These are phyloP conservation scores for Eutrigla gurnardus DNA, from an alignment of 2,797 vertebrate species.

Conservation along the genomic window DNA sequence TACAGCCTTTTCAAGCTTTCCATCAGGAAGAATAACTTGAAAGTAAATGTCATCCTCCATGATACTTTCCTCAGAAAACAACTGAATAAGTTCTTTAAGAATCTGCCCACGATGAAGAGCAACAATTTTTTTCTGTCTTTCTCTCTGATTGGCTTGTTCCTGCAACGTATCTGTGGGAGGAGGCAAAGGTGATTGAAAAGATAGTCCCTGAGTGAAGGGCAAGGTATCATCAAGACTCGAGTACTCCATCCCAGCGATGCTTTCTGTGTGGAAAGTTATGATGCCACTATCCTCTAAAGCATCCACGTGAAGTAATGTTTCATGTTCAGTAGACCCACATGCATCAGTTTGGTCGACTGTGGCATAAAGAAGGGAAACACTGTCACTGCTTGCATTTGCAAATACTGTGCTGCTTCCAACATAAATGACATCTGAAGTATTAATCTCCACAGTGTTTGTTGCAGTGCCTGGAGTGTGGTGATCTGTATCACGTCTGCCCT, in stretches of 20 bases:
- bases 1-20: slow-evolving; percentile 19
- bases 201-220: no score
- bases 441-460: background rate
- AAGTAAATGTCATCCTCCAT: slow-evolving; percentile 21
- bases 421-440: background rate
- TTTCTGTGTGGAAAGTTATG: background rate
- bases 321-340: background rate
- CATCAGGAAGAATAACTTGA: slow-evolving; percentile 34
- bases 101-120: no score
- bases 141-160: no score
- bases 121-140: no score
- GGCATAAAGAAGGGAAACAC: background rate
- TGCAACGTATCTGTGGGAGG: no score
- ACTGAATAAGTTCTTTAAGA: slow-evolving; percentile 2
- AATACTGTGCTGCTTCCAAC: background rate
- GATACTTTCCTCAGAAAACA: slow-evolving; percentile 14
- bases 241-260: no score
- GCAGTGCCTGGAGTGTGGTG: background rate
- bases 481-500: background rate
- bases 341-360: background rate
- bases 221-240: no score
- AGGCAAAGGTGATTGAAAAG: no score
- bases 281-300: slow-evolving; percentile 3
- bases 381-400: background rate
- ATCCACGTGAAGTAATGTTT: background rate